Conservation (phyloP, 64 coral and sea anemone species). For the Pocillopora damicornis region DNA sequence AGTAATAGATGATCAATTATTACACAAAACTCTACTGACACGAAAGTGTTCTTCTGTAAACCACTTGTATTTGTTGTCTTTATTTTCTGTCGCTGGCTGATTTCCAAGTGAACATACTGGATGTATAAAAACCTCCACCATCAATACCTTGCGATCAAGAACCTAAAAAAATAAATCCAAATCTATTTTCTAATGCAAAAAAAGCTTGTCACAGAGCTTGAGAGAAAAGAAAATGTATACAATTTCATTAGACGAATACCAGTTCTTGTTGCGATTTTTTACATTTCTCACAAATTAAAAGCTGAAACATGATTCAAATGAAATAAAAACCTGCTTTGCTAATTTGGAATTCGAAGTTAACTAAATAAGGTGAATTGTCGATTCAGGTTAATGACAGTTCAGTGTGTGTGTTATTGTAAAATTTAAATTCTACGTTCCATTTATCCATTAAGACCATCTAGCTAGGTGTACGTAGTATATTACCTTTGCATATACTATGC, state of each 20-base stretch:
- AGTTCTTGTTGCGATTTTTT: no score
- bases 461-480: neutral
- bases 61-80: conserved; percentile 33
- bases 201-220: no score
- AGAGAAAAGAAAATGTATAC: no score
- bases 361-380: no score
- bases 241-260: no score
- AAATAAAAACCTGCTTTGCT: no score
- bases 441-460: neutral
- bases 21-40: conserved; percentile 25
- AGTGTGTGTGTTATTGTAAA: neutral
- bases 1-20: neutral
- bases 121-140: conserved; percentile 47
- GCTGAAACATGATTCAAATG: no score
- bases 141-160: conserved; percentile 7
- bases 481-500: conserved; percentile 52
- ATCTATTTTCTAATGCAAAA: no score
- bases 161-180: neutral
- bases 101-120: neutral
- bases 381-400: no score
- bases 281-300: no score
- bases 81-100: neutral
- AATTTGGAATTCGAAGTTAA: no score
- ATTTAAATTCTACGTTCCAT: neutral
- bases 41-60: conserved; percentile 43